These are phyloP conservation scores for Drosophila mojavensis DNA, from an alignment of 1,140 invertebrate genomes.

Conservation along the genomic window DNA sequence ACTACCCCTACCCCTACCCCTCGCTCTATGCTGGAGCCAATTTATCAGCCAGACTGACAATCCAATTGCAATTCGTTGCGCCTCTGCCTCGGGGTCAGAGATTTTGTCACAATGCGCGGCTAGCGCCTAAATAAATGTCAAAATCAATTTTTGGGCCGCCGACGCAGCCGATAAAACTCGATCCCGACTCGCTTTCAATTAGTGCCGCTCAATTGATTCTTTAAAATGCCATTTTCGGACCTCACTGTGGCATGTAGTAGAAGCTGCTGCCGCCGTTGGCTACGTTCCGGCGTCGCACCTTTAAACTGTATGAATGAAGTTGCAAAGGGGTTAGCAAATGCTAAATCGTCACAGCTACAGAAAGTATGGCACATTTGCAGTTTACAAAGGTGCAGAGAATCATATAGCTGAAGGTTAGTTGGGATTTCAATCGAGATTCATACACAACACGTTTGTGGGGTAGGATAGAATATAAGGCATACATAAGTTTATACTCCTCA, in stretches of 20 bases:
- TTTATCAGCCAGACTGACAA: conserved; percentile 49
- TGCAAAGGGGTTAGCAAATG: conserved; percentile 22
- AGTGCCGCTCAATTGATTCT: conserved; percentile 71
- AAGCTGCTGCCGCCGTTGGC: conserved; percentile 4
- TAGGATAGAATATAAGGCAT: too few species aligned
- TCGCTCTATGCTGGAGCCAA: conserved; percentile 10
- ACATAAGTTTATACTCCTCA: too few species aligned
- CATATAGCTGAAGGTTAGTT: too few species aligned
- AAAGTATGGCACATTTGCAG: neutral
- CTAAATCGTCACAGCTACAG: neutral
- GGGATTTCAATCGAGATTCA: too few species aligned
- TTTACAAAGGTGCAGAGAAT: neutral
- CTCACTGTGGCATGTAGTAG: conserved; percentile 17
- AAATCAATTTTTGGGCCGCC: conserved; percentile 62
- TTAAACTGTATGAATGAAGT: conserved; percentile 11
- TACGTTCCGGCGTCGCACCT: neutral
- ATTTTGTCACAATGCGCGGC: conserved; percentile 34
- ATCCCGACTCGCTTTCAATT: conserved; percentile 45
- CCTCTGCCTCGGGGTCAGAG: conserved; percentile 58
- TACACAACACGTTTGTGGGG: too few species aligned
- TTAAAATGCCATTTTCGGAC: conserved; percentile 40
- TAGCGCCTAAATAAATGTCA: conserved; percentile 72
- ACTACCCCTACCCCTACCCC: neutral
- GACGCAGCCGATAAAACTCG: conserved; percentile 47
- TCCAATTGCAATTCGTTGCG: conserved; percentile 62